These are phyloP conservation scores for Eleginops maclovinus DNA, from an alignment of 2,113 vertebrate species.

Conservation along the genomic window DNA sequence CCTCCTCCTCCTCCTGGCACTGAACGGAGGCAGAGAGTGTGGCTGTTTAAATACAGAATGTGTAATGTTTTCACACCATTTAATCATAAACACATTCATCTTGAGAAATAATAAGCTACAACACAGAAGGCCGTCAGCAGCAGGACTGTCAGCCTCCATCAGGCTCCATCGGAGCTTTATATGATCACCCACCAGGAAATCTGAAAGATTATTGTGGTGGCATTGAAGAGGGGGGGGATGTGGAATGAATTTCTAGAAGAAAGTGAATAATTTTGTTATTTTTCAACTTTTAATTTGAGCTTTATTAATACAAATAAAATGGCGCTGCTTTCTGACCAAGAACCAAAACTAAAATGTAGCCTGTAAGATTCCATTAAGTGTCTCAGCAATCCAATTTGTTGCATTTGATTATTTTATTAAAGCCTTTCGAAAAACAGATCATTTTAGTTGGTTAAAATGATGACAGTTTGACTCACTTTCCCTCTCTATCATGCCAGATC, in stretches of 20 bases:
- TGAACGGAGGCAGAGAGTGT: slow-evolving; percentile 10
- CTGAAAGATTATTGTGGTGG: slow-evolving; percentile 8
- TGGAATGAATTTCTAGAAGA: not conserved
- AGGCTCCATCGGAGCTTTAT: not conserved
- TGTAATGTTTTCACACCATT: slow-evolving; percentile 57
- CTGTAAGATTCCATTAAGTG: no score
- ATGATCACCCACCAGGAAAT: slow-evolving; percentile 27
- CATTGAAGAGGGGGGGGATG: not conserved
- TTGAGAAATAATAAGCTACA: slow-evolving; percentile 51
- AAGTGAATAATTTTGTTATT: not conserved
- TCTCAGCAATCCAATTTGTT: no score
- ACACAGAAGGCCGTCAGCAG: slow-evolving; percentile 33
- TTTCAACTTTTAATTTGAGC: not conserved
- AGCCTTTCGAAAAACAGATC: no score
- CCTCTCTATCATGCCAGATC: no score
- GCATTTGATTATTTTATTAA: no score
- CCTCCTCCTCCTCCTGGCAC: slow-evolving; percentile 8
- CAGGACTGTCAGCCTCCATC: slow-evolving; percentile 13
- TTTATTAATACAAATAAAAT: no score
- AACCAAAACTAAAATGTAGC: not conserved
- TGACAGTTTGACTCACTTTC: no score
- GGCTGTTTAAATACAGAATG: slow-evolving; percentile 44
- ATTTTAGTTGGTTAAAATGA: no score
- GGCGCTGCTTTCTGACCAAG: not conserved
- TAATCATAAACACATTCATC: slow-evolving; percentile 50